Evolutionary conservation across 2,113 vertebrate genomes (phyloP), one percentile per base, ranked within the genome.

Genomic region (Murina feae): DNA sequence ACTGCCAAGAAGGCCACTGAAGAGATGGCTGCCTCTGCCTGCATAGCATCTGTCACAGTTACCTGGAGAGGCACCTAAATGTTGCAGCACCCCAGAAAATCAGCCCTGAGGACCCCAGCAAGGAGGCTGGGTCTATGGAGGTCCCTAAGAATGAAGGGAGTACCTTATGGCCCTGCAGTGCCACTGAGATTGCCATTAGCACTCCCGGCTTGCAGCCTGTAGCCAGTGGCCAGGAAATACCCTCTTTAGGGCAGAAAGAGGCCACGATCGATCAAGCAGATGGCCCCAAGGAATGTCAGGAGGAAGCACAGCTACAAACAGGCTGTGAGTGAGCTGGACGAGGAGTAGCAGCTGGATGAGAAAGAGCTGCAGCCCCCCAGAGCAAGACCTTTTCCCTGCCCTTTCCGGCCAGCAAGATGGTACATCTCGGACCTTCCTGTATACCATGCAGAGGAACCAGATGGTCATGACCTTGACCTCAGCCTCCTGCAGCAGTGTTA

Each of bases 381-480:
- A 99, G 97, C 96, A 99, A 98, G 97, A 96, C 96, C 1, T 97
- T 94, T 0, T 99, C 99, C 21, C 98, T 99, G 1, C 97, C 98
- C 65, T 99, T 98, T 83, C 99, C 98, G 25, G 98, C 98, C 88
- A 98, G 98, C 96, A 99, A 98, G 95, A 99, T 99, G 98, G 44
- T 44, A 44, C 6, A 7, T 44, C 44, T 44, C 44, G 97, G 74
- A 99, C 99, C 0, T 99, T 99, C 95, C 96, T 99, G 78, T 99
- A 99, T 95, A 99, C 99, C 0, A 99, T 99, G 83, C 99, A 99
- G 95, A 99, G 98, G 98, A 99, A 99, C 97, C 99, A 99, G 96
- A 96, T 99, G 95, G 98, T 99, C 53, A 99, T 99, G 99, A 99
- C 99, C 0, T 99, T 99, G 0, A 97, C 95, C 85, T 99, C 99